These are phyloP conservation scores for Hyaena hyaena DNA, from an alignment of 2,113 vertebrate species.

Conservation along the genomic window DNA sequence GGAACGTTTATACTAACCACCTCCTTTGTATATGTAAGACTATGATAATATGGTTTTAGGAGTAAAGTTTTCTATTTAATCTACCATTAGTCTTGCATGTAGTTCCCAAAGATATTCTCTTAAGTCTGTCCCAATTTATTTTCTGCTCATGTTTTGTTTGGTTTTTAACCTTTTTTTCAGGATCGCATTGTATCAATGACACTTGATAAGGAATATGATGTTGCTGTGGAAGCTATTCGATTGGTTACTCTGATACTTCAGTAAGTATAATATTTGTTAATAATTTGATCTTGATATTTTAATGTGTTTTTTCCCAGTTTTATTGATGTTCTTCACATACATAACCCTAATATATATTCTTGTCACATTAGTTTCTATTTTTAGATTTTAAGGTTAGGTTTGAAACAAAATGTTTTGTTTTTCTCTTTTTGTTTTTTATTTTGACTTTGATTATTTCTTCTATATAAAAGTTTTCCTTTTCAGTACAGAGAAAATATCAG, in stretches of 20 bases:
- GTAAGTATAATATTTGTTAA: constrained; percentile 88
- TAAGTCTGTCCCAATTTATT: neutral
- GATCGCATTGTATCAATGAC: constrained; percentile 99
- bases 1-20: neutral
- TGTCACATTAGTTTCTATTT: neutral
- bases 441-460: neutral
- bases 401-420: constrained; percentile 1
- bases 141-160: constrained; percentile 32
- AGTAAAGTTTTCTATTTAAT: neutral
- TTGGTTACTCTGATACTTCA: constrained; percentile 98
- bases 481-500: neutral
- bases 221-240: constrained; percentile 98
- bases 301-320: neutral
- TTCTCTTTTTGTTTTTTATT: constrained; percentile 35
- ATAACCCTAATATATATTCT: neutral
- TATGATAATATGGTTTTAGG: neutral
- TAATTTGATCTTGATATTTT: neutral
- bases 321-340: constrained; percentile 17
- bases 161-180: constrained; percentile 83
- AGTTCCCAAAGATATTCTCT: neutral
- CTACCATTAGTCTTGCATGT: neutral
- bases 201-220: constrained; percentile 99
- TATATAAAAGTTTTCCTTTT: neutral
- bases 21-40: neutral
- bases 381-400: constrained; percentile 9